Evolutionary conservation across 2,797 vertebrate genomes (phyloP).

Genomic region (Avahi laniger): DNA sequence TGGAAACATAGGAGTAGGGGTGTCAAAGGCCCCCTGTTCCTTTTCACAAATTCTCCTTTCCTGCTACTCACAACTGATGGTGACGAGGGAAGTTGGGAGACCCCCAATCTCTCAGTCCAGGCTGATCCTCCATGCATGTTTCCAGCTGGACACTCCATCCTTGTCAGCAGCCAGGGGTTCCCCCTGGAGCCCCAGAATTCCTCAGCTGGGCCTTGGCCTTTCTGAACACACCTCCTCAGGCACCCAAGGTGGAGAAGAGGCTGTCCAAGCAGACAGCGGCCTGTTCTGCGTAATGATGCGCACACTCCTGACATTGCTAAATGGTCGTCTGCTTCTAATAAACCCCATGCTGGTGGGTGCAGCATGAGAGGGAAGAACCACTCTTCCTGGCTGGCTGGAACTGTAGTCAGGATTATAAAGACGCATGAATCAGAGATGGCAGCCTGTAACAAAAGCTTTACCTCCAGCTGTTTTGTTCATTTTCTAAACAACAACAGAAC

Average conservation of each 20-base stretch:
- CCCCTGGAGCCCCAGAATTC: background rate
- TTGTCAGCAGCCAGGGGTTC: background rate
- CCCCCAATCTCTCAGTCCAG: background rate
- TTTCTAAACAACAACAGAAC: constrained; percentile 80
- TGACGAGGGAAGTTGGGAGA: no score
- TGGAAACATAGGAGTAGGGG: accelerated
- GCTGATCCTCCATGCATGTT: accelerated
- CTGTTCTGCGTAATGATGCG: constrained; percentile 75
- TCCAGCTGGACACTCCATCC: accelerated
- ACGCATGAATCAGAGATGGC: constrained; percentile 80
- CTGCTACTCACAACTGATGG: background rate
- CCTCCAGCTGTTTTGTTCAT: constrained; percentile 83
- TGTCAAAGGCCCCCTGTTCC: background rate
- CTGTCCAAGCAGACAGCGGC: constrained; percentile 72
- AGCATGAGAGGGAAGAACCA: constrained; percentile 70
- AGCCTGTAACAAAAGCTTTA: constrained; percentile 74
- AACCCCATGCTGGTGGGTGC: constrained; percentile 81
- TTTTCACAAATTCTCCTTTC: background rate
- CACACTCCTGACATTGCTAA: constrained; percentile 76
- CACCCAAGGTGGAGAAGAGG: constrained; percentile 64
- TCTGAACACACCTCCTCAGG: constrained; percentile 58
- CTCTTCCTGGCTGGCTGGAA: constrained; percentile 75
- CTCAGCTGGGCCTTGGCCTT: constrained; percentile 46
- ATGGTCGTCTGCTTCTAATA: constrained; percentile 81
- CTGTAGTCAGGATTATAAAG: constrained; percentile 77